Evolutionary conservation across 2,113 vertebrate species (phyloP).

Genomic region (Anseranas semipalmata): DNA sequence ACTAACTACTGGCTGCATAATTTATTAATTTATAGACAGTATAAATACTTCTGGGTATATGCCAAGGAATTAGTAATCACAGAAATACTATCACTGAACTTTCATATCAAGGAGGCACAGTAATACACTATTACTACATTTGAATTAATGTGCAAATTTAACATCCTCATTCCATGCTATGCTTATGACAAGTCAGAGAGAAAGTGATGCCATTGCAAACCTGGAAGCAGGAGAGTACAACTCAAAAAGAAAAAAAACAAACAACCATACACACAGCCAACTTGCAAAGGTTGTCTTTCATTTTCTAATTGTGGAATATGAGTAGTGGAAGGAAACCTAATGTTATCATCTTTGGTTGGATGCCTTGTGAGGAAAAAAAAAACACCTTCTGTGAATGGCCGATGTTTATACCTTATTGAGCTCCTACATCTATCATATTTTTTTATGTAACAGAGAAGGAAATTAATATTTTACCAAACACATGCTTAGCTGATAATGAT

Average conservation of each 20-base stretch:
- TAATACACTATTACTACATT: constrained; percentile 20
- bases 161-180: neutral
- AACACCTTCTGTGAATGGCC: neutral
- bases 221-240: neutral
- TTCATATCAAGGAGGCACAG: neutral
- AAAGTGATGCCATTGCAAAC: neutral
- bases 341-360: neutral
- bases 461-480: neutral
- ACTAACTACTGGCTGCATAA: neutral
- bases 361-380: neutral
- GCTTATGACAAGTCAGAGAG: neutral
- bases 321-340: neutral
- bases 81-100: constrained; percentile 5
- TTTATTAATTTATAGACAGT: constrained; percentile 51
- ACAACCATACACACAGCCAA: neutral
- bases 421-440: neutral
- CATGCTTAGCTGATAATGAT: neutral
- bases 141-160: constrained; percentile 49
- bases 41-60: constrained; percentile 44
- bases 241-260: neutral
- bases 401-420: neutral
- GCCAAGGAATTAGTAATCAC: constrained; percentile 46
- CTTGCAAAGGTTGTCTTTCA: neutral
- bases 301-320: neutral
- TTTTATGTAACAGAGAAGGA: neutral